A percentile compares a stretch with the other conserved stretches of the same genome.
These are phyloP conservation scores for Sipha flava DNA, from an alignment of 1,140 invertebrate genomes.

Conservation along the genomic window DNA sequence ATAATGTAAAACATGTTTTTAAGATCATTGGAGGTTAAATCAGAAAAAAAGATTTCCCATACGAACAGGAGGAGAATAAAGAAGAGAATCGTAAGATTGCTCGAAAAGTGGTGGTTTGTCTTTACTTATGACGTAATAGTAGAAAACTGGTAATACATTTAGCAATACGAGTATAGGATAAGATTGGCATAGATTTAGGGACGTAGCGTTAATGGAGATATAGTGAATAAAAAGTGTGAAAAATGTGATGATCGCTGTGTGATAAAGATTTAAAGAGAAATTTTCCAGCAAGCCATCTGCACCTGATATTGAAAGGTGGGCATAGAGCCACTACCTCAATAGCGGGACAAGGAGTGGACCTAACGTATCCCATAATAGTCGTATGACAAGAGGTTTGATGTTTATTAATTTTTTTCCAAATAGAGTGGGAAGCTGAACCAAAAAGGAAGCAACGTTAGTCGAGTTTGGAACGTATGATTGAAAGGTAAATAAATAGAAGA, in stretches of 20 bases:
- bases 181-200: not conserved
- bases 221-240: not conserved
- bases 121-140: not conserved
- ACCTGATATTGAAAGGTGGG: not conserved
- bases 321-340: too few species aligned
- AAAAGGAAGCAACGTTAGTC: too few species aligned
- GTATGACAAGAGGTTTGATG: too few species aligned
- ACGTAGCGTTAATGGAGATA: not conserved
- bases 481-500: too few species aligned
- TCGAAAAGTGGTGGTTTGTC: not conserved
- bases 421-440: too few species aligned
- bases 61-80: not conserved
- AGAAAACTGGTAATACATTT: not conserved
- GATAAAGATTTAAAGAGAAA: not conserved
- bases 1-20: not conserved
- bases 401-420: too few species aligned
- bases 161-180: not conserved
- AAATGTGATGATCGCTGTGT: not conserved
- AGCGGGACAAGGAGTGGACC: too few species aligned
- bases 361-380: too few species aligned
- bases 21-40: not conserved
- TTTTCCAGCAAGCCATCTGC: not conserved
- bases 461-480: too few species aligned
- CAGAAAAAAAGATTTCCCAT: not conserved
- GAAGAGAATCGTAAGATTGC: not conserved